Evolutionary conservation across 2,888 invertebrate genomes (phyloP).

Genomic region (Nymphalis polychloros): DNA sequence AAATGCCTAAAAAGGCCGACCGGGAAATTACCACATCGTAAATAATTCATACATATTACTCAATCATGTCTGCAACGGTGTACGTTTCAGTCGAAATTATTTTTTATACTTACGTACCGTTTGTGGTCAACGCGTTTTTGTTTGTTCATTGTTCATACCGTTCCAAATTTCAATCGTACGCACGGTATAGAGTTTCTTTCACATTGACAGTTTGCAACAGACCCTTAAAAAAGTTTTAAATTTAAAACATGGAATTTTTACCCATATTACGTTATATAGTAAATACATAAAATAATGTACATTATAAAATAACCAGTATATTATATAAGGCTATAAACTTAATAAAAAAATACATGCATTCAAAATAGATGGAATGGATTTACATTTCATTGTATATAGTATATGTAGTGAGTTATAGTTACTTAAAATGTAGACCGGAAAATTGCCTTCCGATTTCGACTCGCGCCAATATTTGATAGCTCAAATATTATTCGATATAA

Average conservation of each 20-base stretch:
- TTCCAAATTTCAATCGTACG: slow-evolving; percentile 34
- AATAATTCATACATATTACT: slow-evolving; percentile 80
- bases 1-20: slow-evolving; percentile 62
- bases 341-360: too few relatives aligned
- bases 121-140: slow-evolving; percentile 55
- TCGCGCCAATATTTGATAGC: slow-evolving; percentile 5
- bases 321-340: too few relatives aligned
- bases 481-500: neutral
- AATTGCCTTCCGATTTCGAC: too few relatives aligned
- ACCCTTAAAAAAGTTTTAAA: slow-evolving; percentile 8
- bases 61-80: slow-evolving; percentile 72
- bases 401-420: too few relatives aligned
- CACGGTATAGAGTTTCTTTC: slow-evolving; percentile 33
- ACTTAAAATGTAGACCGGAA: too few relatives aligned
- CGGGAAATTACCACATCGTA: slow-evolving; percentile 74
- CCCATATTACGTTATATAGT: too few relatives aligned
- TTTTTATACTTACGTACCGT: slow-evolving; percentile 50
- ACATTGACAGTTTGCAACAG: slow-evolving; percentile 28
- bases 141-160: slow-evolving; percentile 66
- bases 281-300: too few relatives aligned
- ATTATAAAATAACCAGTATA: too few relatives aligned
- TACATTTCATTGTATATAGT: too few relatives aligned
- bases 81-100: slow-evolving; percentile 57
- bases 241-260: neutral
- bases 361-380: too few relatives aligned